phyloP scores from a whole-genome alignment of 2,888 invertebrate genomes.

The Agelastica alni region DNA sequence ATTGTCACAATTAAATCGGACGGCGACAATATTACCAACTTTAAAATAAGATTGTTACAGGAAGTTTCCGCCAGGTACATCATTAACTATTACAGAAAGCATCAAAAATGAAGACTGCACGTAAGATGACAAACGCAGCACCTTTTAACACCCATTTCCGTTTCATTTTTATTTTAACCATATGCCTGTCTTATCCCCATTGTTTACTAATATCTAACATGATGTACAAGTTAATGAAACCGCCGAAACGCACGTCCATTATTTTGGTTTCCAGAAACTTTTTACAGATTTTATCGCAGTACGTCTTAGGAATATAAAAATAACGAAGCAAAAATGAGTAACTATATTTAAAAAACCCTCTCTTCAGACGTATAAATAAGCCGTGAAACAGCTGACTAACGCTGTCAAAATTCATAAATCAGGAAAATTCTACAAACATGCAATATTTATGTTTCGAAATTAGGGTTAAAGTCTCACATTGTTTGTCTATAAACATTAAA shows the following conservation, averaged over 20 bases:
- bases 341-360: too few species aligned
- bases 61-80: not conserved
- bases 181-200: slow-evolving; percentile 9
- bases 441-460: too few species aligned
- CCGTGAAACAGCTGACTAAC: not conserved
- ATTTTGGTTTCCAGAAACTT: slow-evolving; percentile 16
- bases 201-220: slow-evolving; percentile 22
- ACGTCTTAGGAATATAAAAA: too few species aligned
- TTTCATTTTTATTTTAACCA: slow-evolving; percentile 21
- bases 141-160: slow-evolving; percentile 24
- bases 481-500: too few species aligned
- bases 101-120: too few species aligned
- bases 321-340: too few species aligned
- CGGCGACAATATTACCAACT: too few species aligned
- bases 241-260: slow-evolving; percentile 13
- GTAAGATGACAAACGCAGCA: slow-evolving; percentile 6
- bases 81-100: not conserved
- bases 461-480: too few species aligned
- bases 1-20: too few species aligned
- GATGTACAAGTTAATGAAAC: slow-evolving; percentile 19
- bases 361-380: slow-evolving; percentile 19
- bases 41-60: not conserved
- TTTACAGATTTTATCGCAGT: slow-evolving; percentile 16
- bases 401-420: not conserved
- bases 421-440: too few species aligned